phyloP scores from a whole-genome alignment of 2,888 invertebrate genomes.

The Pelosia muscerda region DNA sequence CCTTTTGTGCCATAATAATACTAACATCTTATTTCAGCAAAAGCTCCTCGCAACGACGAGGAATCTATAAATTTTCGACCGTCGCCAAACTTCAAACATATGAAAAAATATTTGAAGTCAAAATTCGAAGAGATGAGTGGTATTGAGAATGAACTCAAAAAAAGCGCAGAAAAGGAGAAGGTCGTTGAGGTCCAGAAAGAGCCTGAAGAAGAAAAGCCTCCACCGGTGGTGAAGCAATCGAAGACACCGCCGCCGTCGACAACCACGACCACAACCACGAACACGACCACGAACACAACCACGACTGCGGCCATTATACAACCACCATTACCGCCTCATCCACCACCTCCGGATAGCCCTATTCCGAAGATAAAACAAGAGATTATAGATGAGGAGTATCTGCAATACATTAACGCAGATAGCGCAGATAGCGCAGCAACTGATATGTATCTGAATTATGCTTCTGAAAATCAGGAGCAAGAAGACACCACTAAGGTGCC shows the following conservation, averaged over 20 bases:
- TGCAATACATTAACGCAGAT: not conserved
- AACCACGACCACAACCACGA: constrained; percentile 8
- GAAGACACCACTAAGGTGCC: not conserved
- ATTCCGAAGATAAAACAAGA: constrained; percentile 58
- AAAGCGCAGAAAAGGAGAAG: not conserved
- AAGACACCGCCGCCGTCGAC: constrained; percentile 5
- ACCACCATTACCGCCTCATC: constrained; percentile 64
- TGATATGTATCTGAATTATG: not conserved
- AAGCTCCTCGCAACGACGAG: constrained; percentile 52
- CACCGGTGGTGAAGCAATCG: not conserved
- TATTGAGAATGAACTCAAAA: not conserved
- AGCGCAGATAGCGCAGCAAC: not conserved
- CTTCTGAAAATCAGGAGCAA: not conserved
- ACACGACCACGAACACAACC: constrained; percentile 5
- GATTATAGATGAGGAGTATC: constrained; percentile 53
- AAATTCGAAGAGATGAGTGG: constrained; percentile 53
- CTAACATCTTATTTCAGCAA: constrained; percentile 28
- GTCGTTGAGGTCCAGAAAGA: not conserved
- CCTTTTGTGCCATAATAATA: not conserved
- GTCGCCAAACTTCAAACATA: constrained; percentile 72
- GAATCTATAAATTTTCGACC: constrained; percentile 66
- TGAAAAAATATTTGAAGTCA: constrained; percentile 71
- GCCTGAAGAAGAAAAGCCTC: not conserved
- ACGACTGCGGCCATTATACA: constrained; percentile 40
- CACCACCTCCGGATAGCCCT: constrained; percentile 61